Evolutionary conservation across 2,113 vertebrate genomes (phyloP), one percentile per base, ranked within the genome.

Genomic region (Gyps fulvus): DNA sequence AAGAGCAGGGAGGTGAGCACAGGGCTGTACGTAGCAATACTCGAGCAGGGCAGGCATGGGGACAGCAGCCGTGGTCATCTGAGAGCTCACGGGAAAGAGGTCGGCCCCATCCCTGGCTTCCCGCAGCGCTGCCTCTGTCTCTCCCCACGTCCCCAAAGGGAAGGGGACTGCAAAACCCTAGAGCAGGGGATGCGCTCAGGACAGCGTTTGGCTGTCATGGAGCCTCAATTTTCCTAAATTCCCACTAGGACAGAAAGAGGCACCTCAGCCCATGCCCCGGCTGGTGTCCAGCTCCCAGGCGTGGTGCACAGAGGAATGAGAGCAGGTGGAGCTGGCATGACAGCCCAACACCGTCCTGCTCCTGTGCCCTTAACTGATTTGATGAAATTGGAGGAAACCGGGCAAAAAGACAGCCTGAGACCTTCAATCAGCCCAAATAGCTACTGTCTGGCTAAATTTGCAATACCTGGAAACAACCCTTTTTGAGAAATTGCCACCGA

Each of bases 181-280:
- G 55, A 43, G 57, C 57, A 76, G 67, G 23, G 32, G 3, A 6
- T 67, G 47, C 11, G 7, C 27, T 49, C 27, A 32, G 84, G 38
- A 52, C 38, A 34, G 26, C 0, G 0, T 7, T 18, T 32, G 14
- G 45, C 62, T 89, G 17, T 17, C 0, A 0, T n/a, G 36, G 36
- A 76, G 21, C 62, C 62, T 72, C 42, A 67, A 1, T 23, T 52
- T 16, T 13, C 63, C 78, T 11, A 15, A 20, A 55, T 31, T 27
- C 69, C 29, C 69, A 59, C 9, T 40, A 45, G 86, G 63, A 50
- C 16, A 11, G 20, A 38, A 52, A 36, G 62, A 57, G 40, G 47
- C 26, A 67, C 42, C 91, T 87, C 7, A 1, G 61, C 34, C 50
- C 31, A 2, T 42, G 29, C 27, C 57, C 34, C 6, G 27, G 49